A percentile compares a stretch with the other conserved stretches of the same genome.
Conservation (phyloP, 2,797 vertebrate species). For the Tenualosa ilisha region DNA sequence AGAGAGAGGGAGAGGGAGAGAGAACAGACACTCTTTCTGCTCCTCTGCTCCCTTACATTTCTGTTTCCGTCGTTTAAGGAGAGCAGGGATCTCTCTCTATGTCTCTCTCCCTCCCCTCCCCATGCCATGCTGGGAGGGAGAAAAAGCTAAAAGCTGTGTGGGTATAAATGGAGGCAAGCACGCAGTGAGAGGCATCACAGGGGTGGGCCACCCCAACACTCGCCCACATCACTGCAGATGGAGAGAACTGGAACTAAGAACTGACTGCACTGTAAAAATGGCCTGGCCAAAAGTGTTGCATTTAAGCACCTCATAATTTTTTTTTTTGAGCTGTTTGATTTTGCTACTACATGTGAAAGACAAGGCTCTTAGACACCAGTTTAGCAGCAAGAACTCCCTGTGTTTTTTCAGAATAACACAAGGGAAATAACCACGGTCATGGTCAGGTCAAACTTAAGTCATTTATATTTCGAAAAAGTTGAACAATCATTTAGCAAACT, state of each 20-base stretch:
- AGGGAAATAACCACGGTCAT: background rate
- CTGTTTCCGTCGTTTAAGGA: slow-evolving; percentile 64
- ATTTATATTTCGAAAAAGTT: background rate
- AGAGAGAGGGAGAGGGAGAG: background rate
- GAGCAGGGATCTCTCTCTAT: slow-evolving; percentile 66
- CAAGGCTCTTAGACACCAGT: background rate
- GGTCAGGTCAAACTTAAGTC: background rate
- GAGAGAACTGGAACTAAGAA: background rate
- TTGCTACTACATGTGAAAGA: background rate
- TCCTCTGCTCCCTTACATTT: slow-evolving; percentile 48
- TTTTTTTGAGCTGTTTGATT: background rate
- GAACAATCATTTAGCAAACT: background rate
- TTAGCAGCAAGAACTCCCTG: background rate
- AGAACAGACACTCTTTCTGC: slow-evolving; percentile 51
- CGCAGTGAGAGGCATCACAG: background rate
- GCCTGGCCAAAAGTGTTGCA: background rate
- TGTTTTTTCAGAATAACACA: background rate
- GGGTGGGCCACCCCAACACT: background rate
- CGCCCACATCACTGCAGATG: background rate
- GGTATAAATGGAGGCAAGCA: background rate
- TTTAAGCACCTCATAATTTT: background rate
- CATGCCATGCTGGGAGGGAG: slow-evolving; percentile 49
- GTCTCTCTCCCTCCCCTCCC: slow-evolving; percentile 53
- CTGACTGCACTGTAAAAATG: background rate
- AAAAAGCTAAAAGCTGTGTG: slow-evolving; percentile 24